Percentiles rank a stretch among this genome's conserved stretches.
phyloP scores from a whole-genome alignment of 1,140 invertebrate genomes.

The Nixonia krombeini region DNA sequence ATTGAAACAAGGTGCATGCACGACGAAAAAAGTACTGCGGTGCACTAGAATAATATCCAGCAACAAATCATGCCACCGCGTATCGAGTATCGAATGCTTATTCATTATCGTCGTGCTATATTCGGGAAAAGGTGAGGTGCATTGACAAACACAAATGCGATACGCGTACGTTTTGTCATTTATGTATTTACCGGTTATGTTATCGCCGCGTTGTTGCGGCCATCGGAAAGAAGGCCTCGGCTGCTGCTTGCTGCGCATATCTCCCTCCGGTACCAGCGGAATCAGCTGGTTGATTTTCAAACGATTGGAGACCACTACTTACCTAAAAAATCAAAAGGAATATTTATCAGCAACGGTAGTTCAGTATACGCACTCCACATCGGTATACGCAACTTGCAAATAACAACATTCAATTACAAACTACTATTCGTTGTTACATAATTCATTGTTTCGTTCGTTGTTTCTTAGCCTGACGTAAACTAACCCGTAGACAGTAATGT shows the following conservation, averaged over 20 bases:
- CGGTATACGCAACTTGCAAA: too few relatives aligned
- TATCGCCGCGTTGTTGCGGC: slow-evolving; percentile 71
- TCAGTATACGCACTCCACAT: too few relatives aligned
- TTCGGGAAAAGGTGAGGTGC: background rate
- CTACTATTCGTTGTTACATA: too few relatives aligned
- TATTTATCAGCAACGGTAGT: too few relatives aligned
- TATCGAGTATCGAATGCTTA: background rate
- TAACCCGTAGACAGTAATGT: too few relatives aligned
- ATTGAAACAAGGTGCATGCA: too few relatives aligned
- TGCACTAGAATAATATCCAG: background rate
- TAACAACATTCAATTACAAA: too few relatives aligned
- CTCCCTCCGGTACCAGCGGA: slow-evolving; percentile 64
- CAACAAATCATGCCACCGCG: background rate
- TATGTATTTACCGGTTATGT: slow-evolving; percentile 70
- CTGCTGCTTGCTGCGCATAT: slow-evolving; percentile 72
- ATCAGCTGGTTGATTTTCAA: slow-evolving; percentile 61
- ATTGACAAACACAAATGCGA: slow-evolving; percentile 27
- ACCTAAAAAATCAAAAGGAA: slow-evolving; percentile 66
- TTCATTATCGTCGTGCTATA: slow-evolving; percentile 2
- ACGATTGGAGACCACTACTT: slow-evolving; percentile 71
- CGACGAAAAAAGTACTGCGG: too few relatives aligned
- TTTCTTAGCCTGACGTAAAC: too few relatives aligned
- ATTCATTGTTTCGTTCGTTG: too few relatives aligned
- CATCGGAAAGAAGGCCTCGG: slow-evolving; percentile 72
- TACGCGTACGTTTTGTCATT: slow-evolving; percentile 44